A percentile compares a stretch with the other conserved stretches of the same genome.
These are phyloP conservation scores for Congeria kusceri DNA, from an alignment of 2,888 invertebrate genomes.

Conservation along the genomic window DNA sequence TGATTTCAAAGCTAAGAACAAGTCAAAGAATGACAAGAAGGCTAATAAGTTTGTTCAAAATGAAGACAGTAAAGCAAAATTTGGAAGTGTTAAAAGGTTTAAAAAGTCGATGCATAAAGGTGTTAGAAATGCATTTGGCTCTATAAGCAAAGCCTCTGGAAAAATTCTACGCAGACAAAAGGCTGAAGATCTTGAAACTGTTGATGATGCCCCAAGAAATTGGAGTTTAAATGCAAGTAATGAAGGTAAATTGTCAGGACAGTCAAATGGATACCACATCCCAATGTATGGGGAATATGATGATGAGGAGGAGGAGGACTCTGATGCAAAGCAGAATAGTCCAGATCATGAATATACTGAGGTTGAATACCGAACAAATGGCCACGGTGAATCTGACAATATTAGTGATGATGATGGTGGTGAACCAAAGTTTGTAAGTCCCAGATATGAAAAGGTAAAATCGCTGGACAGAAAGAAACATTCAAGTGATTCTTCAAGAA, in stretches of 20 bases:
- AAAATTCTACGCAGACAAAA: constrained; percentile 70
- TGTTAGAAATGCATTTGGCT: constrained; percentile 76
- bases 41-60: constrained; percentile 38
- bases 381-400: constrained; percentile 47
- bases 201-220: constrained; percentile 62
- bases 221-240: constrained; percentile 50
- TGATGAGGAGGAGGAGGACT: constrained; percentile 48
- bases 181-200: constrained; percentile 68
- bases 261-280: constrained; percentile 31
- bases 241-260: constrained; percentile 14
- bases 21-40: constrained; percentile 54
- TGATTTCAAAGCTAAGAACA: constrained; percentile 66
- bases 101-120: constrained; percentile 75
- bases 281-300: constrained; percentile 34
- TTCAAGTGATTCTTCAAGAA: constrained; percentile 30
- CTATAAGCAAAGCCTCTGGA: constrained; percentile 76
- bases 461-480: constrained; percentile 50
- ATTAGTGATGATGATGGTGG: constrained; percentile 52
- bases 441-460: constrained; percentile 59
- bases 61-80: constrained; percentile 62
- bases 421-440: constrained; percentile 30
- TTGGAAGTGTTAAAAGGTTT: constrained; percentile 75
- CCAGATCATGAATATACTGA: constrained; percentile 35
- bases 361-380: constrained; percentile 35
- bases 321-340: constrained; percentile 36